Evolutionary conservation across 2,113 vertebrate species (phyloP), one percentile per base, ranked within the genome.

Genomic region (Cynopterus brachyotis): DNA sequence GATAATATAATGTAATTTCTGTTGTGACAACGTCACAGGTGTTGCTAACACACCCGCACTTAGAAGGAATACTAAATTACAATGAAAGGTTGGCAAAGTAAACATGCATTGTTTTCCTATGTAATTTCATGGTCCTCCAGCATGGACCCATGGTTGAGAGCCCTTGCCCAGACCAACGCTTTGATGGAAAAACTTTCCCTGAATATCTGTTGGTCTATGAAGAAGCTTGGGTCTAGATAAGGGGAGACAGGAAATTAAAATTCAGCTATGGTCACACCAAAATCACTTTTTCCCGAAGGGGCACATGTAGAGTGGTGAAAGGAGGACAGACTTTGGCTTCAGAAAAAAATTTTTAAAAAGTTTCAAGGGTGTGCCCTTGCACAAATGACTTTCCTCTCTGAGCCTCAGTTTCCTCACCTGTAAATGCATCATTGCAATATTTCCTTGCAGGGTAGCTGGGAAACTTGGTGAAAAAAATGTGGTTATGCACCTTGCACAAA

Each of bases 191-290:
- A 94, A 73, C 28, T 6, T 53, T n/a, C 73, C 50, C 30, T 24
- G 28, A 85, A 28, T 57, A 60, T 47, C 13, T 73, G n/a, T 42
- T 26, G 6, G 1, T 80, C 83, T 55, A 30, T 69, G 37, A 64
- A 42, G n/a, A 90, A 79, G 32, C 57, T 47, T 69, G 30, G 60
- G 50, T 86, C 72, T 55, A 86, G 93, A 67, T 67, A 97, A 78
- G 55, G 75, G 69, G 50, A 95, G 66, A 92, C 66, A 91, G 95
- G 95, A 97, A 96, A 96, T 96, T 95, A 95, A 96, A 96, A 64
- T 13, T 67, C 67, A 59, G 55, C 35, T 83, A 16, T 10, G 57
- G 83, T 62, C 75, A 81, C 37, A 91, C 10, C 8, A 28, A 76
- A 85, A 76, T 88, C 73, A 91, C 64, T 59, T 50, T 69, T 85